A percentile compares a stretch with the other conserved stretches of the same genome.
These are phyloP conservation scores for Siniperca obscura DNA, from an alignment of 2,797 vertebrate genomes.

Conservation along the genomic window DNA sequence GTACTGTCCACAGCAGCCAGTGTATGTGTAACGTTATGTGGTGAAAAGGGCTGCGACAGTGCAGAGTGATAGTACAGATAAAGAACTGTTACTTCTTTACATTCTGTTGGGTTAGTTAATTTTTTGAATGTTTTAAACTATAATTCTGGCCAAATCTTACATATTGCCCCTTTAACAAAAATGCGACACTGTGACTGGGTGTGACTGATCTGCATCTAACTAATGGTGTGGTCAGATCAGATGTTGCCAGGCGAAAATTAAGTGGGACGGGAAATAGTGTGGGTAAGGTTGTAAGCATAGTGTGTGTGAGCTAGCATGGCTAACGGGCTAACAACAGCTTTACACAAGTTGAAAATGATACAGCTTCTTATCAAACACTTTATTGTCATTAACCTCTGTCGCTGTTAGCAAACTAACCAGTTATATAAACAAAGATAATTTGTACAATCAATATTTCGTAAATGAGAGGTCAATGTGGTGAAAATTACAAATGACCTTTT, in stretches of 20 bases:
- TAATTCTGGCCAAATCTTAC: too few species aligned
- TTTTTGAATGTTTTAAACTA: too few species aligned
- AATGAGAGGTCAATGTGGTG: not conserved
- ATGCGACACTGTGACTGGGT: too few species aligned
- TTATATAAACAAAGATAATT: not conserved
- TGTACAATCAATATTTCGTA: not conserved
- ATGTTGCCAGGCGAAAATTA: not conserved
- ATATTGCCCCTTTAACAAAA: too few species aligned
- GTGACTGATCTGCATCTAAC: not conserved
- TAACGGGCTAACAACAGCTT: not conserved
- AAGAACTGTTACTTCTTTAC: too few species aligned
- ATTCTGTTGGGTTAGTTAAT: too few species aligned
- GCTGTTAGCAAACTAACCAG: not conserved
- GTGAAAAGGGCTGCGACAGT: too few species aligned
- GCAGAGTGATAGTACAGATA: too few species aligned
- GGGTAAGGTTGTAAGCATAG: not conserved
- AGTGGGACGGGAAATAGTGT: not conserved
- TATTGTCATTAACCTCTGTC: not conserved
- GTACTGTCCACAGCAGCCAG: too few species aligned
- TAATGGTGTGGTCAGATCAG: not conserved
- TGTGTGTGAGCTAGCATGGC: not conserved
- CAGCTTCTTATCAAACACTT: not conserved
- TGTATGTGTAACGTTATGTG: too few species aligned
- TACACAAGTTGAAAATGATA: not conserved
- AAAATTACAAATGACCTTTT: too few species aligned